Evolutionary conservation across 2,113 vertebrate genomes (phyloP).

Genomic region (Actinemys pallida): DNA sequence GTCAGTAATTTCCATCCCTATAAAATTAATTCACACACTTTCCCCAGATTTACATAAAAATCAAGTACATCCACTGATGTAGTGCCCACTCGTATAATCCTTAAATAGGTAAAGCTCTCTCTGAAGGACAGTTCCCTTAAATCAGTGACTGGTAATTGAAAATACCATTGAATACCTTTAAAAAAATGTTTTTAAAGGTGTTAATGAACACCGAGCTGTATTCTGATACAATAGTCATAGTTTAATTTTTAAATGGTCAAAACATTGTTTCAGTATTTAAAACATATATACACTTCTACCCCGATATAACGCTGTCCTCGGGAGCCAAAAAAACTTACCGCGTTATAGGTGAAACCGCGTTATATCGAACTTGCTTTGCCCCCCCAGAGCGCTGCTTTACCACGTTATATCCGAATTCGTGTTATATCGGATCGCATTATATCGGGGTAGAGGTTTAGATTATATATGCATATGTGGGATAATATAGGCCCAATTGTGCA

Average conservation of each 20-base stretch:
- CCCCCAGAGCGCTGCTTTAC: too few relatives aligned
- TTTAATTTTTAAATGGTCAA: conserved; percentile 60
- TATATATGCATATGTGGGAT: conserved; percentile 48
- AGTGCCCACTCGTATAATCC: not conserved
- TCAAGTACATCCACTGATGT: conserved; percentile 21
- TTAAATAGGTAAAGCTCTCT: conserved; percentile 26
- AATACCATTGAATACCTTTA: conserved; percentile 27
- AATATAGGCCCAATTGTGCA: conserved; percentile 57
- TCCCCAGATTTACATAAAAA: conserved; percentile 34
- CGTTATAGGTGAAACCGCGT: too few relatives aligned
- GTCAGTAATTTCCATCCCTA: conserved; percentile 55
- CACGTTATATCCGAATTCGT: too few relatives aligned
- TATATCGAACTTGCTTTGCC: too few relatives aligned
- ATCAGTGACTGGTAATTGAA: not conserved
- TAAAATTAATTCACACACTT: conserved; percentile 54
- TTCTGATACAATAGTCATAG: conserved; percentile 6
- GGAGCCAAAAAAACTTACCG: too few relatives aligned
- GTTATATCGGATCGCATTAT: too few relatives aligned
- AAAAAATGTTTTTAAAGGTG: conserved; percentile 7
- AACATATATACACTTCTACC: not conserved
- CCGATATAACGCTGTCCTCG: too few relatives aligned
- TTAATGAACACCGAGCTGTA: conserved; percentile 43
- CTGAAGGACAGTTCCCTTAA: conserved; percentile 24
- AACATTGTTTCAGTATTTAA: conserved; percentile 55
- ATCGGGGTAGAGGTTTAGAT: not conserved